A percentile compares a stretch with the other conserved stretches of the same genome.
Conservation (phyloP, 2,797 vertebrate species). For the Pangasius larnaudii region DNA sequence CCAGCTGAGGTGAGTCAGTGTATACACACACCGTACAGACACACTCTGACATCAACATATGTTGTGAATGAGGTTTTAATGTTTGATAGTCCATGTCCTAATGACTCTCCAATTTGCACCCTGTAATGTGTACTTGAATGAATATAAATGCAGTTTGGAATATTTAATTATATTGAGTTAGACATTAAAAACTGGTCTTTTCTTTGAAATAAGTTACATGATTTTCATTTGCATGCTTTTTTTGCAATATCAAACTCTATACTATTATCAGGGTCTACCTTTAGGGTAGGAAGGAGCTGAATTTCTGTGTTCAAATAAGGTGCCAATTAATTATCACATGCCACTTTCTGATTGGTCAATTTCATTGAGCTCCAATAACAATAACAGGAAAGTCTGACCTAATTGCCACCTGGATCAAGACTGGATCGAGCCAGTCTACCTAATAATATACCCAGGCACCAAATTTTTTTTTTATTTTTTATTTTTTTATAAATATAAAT, state of each 20-base stretch:
- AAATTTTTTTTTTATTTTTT: not conserved
- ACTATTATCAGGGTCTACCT: no score
- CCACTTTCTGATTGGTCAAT: slow-evolving; percentile 59
- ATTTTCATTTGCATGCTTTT: not conserved
- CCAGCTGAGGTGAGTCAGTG: slow-evolving; percentile 71
- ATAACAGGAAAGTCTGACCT: slow-evolving; percentile 74
- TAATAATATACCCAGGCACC: not conserved
- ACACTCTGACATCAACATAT: not conserved
- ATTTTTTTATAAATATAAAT: not conserved
- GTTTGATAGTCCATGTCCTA: not conserved
- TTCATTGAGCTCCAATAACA: slow-evolving; percentile 58
- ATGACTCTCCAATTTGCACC: not conserved
- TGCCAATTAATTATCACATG: slow-evolving; percentile 24
- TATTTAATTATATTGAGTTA: not conserved
- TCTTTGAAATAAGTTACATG: not conserved
- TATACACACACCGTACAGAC: not conserved
- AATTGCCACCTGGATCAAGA: not conserved
- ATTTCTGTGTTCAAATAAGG: slow-evolving; percentile 51
- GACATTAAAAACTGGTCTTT: not conserved
- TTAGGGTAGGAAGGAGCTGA: not conserved
- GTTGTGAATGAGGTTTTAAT: not conserved
- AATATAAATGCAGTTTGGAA: not conserved
- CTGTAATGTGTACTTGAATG: not conserved
- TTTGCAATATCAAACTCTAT: not conserved
- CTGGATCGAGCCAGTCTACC: not conserved